phyloP scores from a whole-genome alignment of 2,888 invertebrate genomes.

The Eilema sororculum region DNA sequence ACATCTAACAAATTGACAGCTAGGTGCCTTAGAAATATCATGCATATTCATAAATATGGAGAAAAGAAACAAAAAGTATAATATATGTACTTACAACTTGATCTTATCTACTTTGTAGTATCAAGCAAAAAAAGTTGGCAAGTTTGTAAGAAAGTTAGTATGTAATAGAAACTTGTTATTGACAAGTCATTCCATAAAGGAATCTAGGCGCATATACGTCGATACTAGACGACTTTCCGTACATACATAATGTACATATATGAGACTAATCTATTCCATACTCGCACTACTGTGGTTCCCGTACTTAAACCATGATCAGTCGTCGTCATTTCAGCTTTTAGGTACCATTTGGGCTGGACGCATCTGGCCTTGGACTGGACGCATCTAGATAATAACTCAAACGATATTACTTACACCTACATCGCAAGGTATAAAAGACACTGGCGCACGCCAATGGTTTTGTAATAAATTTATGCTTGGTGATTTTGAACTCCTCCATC shows the following conservation, averaged over 20 bases:
- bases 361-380: too few relatives aligned
- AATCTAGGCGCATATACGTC: constrained; percentile 27
- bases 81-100: constrained; percentile 11
- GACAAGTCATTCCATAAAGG: too few relatives aligned
- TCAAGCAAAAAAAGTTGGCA: constrained; percentile 5
- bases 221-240: background rate
- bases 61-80: constrained; percentile 17
- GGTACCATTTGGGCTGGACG: too few relatives aligned
- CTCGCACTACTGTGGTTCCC: background rate
- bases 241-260: background rate
- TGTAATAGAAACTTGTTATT: constrained; percentile 42
- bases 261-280: background rate
- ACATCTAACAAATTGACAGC: background rate
- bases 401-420: too few relatives aligned
- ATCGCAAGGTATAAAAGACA: too few relatives aligned
- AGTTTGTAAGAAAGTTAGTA: constrained; percentile 36
- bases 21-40: constrained; percentile 9
- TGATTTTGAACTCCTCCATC: too few relatives aligned
- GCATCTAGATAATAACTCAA: too few relatives aligned
- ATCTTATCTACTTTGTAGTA: background rate
- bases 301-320: too few relatives aligned
- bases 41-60: constrained; percentile 10
- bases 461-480: too few relatives aligned
- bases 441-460: too few relatives aligned
- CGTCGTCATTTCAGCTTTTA: background rate